phyloP scores from a whole-genome alignment of 2,888 invertebrate genomes.

The Hirtodrosophila confusa region DNA sequence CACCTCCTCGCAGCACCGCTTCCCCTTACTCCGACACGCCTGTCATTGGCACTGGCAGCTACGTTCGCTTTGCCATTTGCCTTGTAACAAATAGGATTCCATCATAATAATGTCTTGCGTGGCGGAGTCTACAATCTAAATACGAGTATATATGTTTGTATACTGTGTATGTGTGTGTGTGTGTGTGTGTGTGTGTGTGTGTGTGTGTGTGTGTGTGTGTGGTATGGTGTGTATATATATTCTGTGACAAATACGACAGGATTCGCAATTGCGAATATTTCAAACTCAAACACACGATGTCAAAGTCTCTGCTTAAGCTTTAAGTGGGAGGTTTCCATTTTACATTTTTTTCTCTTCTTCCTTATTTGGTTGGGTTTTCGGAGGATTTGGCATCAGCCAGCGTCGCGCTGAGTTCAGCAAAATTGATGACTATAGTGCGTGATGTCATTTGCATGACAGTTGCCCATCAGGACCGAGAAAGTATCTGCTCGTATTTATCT shows the following conservation, averaged over 20 bases:
- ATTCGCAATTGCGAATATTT: constrained; percentile 80
- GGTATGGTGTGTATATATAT: constrained; percentile 43
- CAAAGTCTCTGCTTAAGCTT: constrained; percentile 61
- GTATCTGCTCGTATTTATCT: constrained; percentile 13
- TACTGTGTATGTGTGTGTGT: constrained; percentile 13
- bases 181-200: background rate
- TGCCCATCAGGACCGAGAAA: constrained; percentile 52
- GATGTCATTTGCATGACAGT: constrained; percentile 79
- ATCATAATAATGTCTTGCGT: constrained; percentile 79
- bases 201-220: constrained; percentile 3
- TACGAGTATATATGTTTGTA: constrained; percentile 25
- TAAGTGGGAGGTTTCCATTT: constrained; percentile 44
- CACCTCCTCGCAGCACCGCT: background rate
- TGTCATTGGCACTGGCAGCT: constrained; percentile 69
- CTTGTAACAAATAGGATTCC: constrained; percentile 81
- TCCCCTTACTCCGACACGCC: constrained; percentile 7
- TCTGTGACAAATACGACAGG: constrained; percentile 78
- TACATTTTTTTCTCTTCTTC: constrained; percentile 14
- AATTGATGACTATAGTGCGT: constrained; percentile 80
- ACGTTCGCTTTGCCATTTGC: constrained; percentile 63
- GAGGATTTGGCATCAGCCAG: constrained; percentile 43
- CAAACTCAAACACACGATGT: constrained; percentile 71
- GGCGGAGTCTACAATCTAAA: constrained; percentile 58
- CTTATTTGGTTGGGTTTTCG: constrained; percentile 33
- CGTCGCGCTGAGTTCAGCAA: constrained; percentile 42